phyloP scores from a whole-genome alignment of 2,797 vertebrate species.

The Ibycter americanus region DNA sequence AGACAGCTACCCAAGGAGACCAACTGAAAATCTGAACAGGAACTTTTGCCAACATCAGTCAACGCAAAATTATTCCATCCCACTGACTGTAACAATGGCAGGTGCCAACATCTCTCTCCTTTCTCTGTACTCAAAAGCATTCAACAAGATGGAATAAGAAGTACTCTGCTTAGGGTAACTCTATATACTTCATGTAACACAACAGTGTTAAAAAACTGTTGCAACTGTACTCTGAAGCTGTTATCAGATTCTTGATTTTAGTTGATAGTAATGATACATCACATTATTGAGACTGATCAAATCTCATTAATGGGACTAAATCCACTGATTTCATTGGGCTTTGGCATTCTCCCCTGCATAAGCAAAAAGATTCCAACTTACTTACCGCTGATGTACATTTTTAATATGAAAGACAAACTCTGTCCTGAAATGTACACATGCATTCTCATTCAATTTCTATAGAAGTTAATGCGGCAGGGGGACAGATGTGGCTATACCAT shows the following conservation, averaged over 20 bases:
- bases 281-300: not conserved
- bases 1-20: not conserved
- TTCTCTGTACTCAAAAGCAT: not conserved
- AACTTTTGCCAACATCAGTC: not conserved
- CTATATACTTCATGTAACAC: not conserved
- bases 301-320: not conserved
- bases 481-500: not conserved
- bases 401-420: not conserved
- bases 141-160: not conserved
- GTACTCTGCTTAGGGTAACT: not conserved
- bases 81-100: not conserved
- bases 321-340: not conserved
- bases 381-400: not conserved
- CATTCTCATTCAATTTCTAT: not conserved
- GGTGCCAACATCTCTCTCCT: not conserved
- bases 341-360: not conserved
- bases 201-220: not conserved
- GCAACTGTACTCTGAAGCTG: not conserved
- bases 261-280: not conserved
- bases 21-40: not conserved
- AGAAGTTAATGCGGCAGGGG: not conserved
- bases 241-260: slow-evolving; percentile 10
- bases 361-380: not conserved
- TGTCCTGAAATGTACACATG: rapidly evolving
- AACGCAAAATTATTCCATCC: not conserved